A percentile compares a stretch with the other conserved stretches of the same genome.
phyloP scores from a whole-genome alignment of 2,888 invertebrate species.

The Branchellion lobata region DNA sequence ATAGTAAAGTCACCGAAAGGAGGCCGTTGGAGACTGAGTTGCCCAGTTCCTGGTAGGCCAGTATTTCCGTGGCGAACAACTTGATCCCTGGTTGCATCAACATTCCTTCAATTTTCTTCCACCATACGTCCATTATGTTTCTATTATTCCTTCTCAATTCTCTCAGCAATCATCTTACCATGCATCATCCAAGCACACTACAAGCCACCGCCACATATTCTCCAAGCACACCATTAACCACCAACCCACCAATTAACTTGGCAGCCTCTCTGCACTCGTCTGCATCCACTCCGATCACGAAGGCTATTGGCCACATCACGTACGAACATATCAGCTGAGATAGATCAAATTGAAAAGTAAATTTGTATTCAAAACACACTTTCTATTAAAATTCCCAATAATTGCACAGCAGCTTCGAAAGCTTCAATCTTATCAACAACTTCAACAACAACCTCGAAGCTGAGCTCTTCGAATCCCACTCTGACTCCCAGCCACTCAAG shows the following conservation, averaged over 20 bases:
- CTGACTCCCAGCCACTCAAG: constrained; percentile 50
- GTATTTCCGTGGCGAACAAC: constrained; percentile 52
- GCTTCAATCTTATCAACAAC: no score
- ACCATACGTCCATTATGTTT: no score
- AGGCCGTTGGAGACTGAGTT: constrained; percentile 38
- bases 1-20: constrained; percentile 35
- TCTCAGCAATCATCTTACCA: constrained; percentile 48
- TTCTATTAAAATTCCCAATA: no score
- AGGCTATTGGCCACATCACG: constrained; percentile 51
- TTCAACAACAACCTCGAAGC: constrained; percentile 53
- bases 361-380: no score
- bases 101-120: constrained; percentile 50
- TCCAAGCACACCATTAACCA: no score
- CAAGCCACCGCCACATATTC: no score
- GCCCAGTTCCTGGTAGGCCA: constrained; percentile 52
- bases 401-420: no score
- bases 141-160: constrained; percentile 18
- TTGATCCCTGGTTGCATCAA: constrained; percentile 51
- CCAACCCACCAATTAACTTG: constrained; percentile 50
- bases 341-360: no score
- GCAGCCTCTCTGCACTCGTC: constrained; percentile 50
- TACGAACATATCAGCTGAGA: constrained; percentile 52
- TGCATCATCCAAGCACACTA: constrained; percentile 50
- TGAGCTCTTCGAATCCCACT: constrained; percentile 50
- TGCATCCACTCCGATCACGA: constrained; percentile 51